Evolutionary conservation across 2,113 vertebrate genomes (phyloP).

Genomic region (Amphilophus citrinellus): DNA sequence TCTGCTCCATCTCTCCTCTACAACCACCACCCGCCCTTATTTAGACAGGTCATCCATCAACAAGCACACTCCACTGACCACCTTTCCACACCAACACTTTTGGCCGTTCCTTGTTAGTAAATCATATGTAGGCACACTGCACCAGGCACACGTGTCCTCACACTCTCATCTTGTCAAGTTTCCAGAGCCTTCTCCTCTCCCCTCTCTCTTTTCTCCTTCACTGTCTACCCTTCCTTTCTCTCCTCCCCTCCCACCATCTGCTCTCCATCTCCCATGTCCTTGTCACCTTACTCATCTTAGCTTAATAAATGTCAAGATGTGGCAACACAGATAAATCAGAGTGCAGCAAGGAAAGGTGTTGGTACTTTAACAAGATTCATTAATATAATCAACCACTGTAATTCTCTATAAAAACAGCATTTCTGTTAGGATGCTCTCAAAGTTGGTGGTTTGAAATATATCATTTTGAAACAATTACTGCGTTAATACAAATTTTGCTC

Average conservation of each 20-base stretch:
- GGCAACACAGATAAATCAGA: slow-evolving; percentile 20
- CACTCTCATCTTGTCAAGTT: slow-evolving; percentile 2
- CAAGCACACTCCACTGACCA: slow-evolving; percentile 11
- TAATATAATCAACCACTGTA: background rate
- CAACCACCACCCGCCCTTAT: slow-evolving; percentile 14
- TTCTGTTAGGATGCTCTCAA: background rate
- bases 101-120: slow-evolving; percentile 5
- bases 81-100: slow-evolving; percentile 11
- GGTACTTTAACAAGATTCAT: background rate
- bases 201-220: slow-evolving; percentile 15
- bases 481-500: background rate
- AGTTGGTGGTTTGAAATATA: background rate
- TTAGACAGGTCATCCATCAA: slow-evolving; percentile 69
- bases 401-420: background rate
- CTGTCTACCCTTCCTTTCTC: background rate
- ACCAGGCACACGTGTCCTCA: slow-evolving; percentile 39
- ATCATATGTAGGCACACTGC: slow-evolving; percentile 63
- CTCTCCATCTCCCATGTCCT: slow-evolving; percentile 37
- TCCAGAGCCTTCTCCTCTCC: background rate
- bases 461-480: background rate
- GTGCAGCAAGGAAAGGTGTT: background rate
- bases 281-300: slow-evolving; percentile 36
- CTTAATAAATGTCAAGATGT: slow-evolving; percentile 50
- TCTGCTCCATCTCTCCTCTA: slow-evolving; percentile 24
- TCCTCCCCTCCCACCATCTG: slow-evolving; percentile 39